These are phyloP conservation scores for Drosophila testacea DNA, from an alignment of 2,888 invertebrate genomes.

Conservation along the genomic window DNA sequence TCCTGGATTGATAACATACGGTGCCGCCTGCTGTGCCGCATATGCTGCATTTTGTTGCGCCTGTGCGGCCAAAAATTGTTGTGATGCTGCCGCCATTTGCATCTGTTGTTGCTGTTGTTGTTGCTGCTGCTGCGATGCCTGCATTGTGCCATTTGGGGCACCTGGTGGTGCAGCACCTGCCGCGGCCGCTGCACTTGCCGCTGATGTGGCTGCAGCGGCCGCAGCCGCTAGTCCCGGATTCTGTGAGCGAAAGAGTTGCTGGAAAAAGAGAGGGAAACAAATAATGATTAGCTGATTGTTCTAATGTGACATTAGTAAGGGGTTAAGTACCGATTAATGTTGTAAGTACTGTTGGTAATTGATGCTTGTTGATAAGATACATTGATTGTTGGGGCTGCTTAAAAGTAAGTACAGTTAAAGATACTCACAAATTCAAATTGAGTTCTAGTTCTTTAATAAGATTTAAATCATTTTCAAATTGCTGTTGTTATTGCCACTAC, in stretches of 20 bases:
- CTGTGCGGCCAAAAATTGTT: constrained; percentile 90
- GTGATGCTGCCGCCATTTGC: constrained; percentile 89
- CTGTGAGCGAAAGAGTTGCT: constrained; percentile 96
- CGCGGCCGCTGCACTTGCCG: constrained; percentile 83
- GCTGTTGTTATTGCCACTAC: constrained; percentile 18
- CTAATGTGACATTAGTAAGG: background rate
- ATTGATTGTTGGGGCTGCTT: background rate
- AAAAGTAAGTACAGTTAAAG: no score
- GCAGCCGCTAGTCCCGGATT: constrained; percentile 89
- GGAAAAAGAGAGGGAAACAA: constrained; percentile 50
- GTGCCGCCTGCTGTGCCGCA: constrained; percentile 90
- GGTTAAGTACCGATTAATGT: background rate
- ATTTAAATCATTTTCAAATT: constrained; percentile 15
- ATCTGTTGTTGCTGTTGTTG: constrained; percentile 88
- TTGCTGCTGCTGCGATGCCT: constrained; percentile 85
- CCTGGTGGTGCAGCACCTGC: constrained; percentile 84
- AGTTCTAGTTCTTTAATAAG: no score
- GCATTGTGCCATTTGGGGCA: constrained; percentile 89
- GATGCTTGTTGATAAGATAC: background rate
- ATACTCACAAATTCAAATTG: no score
- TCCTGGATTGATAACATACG: constrained; percentile 94
- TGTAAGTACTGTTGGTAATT: constrained; percentile 27
- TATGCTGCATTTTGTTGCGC: constrained; percentile 88
- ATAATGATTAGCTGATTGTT: constrained; percentile 23
- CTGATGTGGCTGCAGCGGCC: constrained; percentile 86